Evolutionary conservation across 1,140 invertebrate genomes (phyloP).

Genomic region (Dendrolimus punctatus): DNA sequence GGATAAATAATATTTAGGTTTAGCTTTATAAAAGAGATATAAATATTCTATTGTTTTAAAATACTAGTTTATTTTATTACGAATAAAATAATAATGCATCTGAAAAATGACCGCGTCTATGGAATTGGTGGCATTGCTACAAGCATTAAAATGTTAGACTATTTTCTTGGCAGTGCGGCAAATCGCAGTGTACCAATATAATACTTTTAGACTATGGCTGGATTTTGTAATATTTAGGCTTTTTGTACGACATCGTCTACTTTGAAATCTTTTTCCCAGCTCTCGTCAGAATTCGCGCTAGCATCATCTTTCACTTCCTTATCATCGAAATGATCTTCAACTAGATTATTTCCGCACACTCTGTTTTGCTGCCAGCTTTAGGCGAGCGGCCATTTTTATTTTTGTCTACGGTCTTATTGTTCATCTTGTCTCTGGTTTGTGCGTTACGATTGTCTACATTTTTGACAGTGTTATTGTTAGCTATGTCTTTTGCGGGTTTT

Average conservation of each 20-base stretch:
- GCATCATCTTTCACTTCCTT: slow-evolving; percentile 62
- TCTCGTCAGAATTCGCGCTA: slow-evolving; percentile 68
- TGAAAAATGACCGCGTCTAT: too few relatives aligned
- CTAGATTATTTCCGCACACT: slow-evolving; percentile 60
- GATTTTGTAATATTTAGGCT: slow-evolving; percentile 29
- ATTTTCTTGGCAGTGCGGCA: too few relatives aligned
- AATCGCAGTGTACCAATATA: too few relatives aligned
- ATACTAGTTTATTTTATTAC: too few relatives aligned
- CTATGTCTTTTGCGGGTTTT: slow-evolving; percentile 28
- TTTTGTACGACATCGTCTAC: slow-evolving; percentile 52
- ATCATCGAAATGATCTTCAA: slow-evolving; percentile 67
- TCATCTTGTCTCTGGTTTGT: slow-evolving; percentile 37
- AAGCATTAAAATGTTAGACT: too few relatives aligned
- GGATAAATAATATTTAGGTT: too few relatives aligned
- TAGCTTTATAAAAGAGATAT: too few relatives aligned
- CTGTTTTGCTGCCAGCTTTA: slow-evolving; percentile 37
- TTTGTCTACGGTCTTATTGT: slow-evolving; percentile 30
- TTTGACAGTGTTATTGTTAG: slow-evolving; percentile 41
- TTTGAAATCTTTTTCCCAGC: slow-evolving; percentile 70
- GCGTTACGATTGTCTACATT: slow-evolving; percentile 19
- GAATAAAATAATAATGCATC: too few relatives aligned
- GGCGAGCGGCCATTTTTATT: slow-evolving; percentile 41
- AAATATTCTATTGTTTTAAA: too few relatives aligned
- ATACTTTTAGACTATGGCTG: slow-evolving; percentile 9
- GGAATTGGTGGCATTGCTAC: slow-evolving; percentile 1